Base-by-base conservation (phyloP, 2,113 vertebrate genomes). In the Melanocharis versteri region DNA sequence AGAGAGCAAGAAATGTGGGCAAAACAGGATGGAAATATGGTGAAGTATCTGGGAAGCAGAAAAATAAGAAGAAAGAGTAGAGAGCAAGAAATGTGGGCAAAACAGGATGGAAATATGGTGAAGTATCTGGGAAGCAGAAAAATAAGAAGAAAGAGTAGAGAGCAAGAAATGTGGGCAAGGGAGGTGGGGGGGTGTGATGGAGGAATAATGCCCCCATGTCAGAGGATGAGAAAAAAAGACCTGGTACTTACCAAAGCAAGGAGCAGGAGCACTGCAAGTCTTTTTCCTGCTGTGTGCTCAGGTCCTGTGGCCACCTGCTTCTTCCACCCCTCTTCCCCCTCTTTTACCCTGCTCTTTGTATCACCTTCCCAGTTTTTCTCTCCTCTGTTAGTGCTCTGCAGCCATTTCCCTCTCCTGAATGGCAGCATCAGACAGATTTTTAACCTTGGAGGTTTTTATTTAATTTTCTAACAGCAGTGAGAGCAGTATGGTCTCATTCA, bases 111-210 rank as follows among this genome's bases (percentile, higher is more conserved):
- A 62, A 80, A 77, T 22, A 78, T 0, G 1, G 26, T 39, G 51
- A 76, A 70, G 30, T 48, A 26, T 42, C 20, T 62, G 18, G 27
- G 44, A 88, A 47, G 27, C 1, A 72, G 27, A 56, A 77, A 56
- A 85, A 44, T 11, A 83, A 57, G 80, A 89, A 89, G 9, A 22
- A 68, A 62, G 23, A 72, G 7, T 15, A n/a, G 54, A 81, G 37
- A 65, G 39, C 47, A 45, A 22, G 42, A n/a, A 51, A 23, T 1
- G 1, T 48, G 61, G 31, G 15, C n/a, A 65, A 58, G 14, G n/a
- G n/a, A 31, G 37, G 3, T 3, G 4, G 12, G 3, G 8, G 4
- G 2, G 1, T 9, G 17, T 54, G 30, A 20, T 42, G 31, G 35
- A 78, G 26, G 22, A 84, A 66, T 44, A 51, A 47, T 7, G 1